Conservation (phyloP, 2,888 invertebrate genomes). For the Lordiphosa andalusiaca region DNA sequence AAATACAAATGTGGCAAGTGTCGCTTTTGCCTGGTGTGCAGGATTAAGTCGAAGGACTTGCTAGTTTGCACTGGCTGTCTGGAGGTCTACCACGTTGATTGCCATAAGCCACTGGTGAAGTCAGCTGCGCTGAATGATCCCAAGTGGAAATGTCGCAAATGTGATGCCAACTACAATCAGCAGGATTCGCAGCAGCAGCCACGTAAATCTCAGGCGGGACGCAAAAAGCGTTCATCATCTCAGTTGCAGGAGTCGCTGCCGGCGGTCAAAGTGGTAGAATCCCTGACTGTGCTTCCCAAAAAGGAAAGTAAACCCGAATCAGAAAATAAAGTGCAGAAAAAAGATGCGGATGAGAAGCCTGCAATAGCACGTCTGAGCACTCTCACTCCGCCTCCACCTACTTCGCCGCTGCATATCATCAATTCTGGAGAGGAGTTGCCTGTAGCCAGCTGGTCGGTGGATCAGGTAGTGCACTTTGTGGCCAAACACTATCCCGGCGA, state of each 20-base stretch:
- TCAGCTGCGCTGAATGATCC: slow-evolving; percentile 81
- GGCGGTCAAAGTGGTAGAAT: slow-evolving; percentile 1
- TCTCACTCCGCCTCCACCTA: no score
- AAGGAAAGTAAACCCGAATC: background rate
- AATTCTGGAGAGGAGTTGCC: background rate
- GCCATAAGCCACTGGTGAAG: slow-evolving; percentile 87
- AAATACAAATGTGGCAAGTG: slow-evolving; percentile 94
- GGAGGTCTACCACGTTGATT: slow-evolving; percentile 90
- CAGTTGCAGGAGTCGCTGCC: slow-evolving; percentile 27
- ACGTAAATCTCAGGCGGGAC: slow-evolving; percentile 44
- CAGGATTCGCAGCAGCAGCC: slow-evolving; percentile 3
- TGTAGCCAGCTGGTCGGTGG: slow-evolving; percentile 85
- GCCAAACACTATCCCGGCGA: slow-evolving; percentile 88
- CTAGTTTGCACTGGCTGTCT: slow-evolving; percentile 91
- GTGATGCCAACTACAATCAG: slow-evolving; percentile 66
- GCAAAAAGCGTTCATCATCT: slow-evolving; percentile 45
- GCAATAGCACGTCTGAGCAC: no score
- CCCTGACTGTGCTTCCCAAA: background rate
- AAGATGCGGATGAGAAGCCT: background rate
- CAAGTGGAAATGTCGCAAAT: slow-evolving; percentile 88
- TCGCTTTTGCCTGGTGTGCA: slow-evolving; percentile 86
- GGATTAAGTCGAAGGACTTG: slow-evolving; percentile 83
- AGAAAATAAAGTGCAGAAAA: background rate
- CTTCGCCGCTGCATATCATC: no score
- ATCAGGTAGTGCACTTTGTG: slow-evolving; percentile 91